A percentile compares a stretch with the other conserved stretches of the same genome.
Evolutionary conservation across 2,888 invertebrate genomes (phyloP).

Genomic region (Nomada hirtipes): DNA sequence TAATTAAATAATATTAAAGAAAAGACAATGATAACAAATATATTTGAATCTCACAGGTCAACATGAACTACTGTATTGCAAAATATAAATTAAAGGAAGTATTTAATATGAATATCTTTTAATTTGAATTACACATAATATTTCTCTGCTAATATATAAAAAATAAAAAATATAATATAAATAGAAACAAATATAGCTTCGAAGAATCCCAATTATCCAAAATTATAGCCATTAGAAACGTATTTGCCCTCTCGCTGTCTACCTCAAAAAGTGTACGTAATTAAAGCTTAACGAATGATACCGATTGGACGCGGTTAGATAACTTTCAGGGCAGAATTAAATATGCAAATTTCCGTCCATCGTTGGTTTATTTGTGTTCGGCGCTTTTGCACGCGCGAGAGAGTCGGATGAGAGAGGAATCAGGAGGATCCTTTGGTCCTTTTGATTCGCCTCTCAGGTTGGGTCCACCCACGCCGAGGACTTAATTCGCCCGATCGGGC

Average conservation of each 20-base stretch:
- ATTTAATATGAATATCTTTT: no score
- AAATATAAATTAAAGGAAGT: no score
- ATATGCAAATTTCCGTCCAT: slow-evolving; percentile 41
- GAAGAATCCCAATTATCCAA: neutral
- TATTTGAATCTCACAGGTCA: no score
- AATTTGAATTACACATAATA: no score
- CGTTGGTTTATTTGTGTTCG: slow-evolving; percentile 35
- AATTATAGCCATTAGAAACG: neutral
- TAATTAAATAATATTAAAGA: no score
- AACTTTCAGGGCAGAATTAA: slow-evolving; percentile 31
- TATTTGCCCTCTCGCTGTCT: slow-evolving; percentile 3
- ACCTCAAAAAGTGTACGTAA: slow-evolving; percentile 19
- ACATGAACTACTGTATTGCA: no score
- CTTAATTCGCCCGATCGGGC: slow-evolving; percentile 78
- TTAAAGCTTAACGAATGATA: slow-evolving; percentile 34
- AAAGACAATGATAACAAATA: no score
- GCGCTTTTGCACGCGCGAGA: slow-evolving; percentile 53
- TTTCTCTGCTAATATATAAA: no score
- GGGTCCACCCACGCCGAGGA: slow-evolving; percentile 80
- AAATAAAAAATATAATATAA: no score
- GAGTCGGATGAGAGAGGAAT: slow-evolving; percentile 40
- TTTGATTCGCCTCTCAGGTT: slow-evolving; percentile 58
- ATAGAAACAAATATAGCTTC: no score
- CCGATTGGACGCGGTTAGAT: slow-evolving; percentile 25
- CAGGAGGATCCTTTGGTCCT: slow-evolving; percentile 48